Evolutionary conservation across 2,888 invertebrate genomes (phyloP).

Genomic region (Melanostoma mellinum): DNA sequence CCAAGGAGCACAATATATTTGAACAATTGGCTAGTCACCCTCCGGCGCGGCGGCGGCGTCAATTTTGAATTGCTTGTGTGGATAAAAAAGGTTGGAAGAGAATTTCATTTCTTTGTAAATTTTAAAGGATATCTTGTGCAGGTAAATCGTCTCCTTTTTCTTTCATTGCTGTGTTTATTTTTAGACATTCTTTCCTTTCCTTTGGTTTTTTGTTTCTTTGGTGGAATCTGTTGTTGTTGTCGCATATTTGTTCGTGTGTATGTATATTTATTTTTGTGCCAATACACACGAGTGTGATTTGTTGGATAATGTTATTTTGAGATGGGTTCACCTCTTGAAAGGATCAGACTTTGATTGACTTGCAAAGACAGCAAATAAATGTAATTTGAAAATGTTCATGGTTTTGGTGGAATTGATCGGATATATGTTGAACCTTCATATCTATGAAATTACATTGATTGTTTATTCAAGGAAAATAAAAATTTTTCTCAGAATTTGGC

Average conservation of each 20-base stretch:
- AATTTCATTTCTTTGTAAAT: slow-evolving; percentile 31
- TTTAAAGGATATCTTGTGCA: slow-evolving; percentile 32
- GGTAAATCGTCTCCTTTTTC: slow-evolving; percentile 39
- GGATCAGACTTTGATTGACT: slow-evolving; percentile 46
- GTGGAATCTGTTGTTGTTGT: slow-evolving; percentile 41
- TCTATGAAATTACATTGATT: neutral
- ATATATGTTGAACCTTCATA: slow-evolving; percentile 23
- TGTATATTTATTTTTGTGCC: neutral
- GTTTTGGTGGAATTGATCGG: slow-evolving; percentile 9
- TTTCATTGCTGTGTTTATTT: neutral
- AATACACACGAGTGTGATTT: slow-evolving; percentile 19
- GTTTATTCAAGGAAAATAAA: slow-evolving; percentile 7
- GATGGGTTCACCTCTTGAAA: slow-evolving; percentile 31
- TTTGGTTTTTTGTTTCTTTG: slow-evolving; percentile 31
- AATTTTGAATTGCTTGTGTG: slow-evolving; percentile 22
- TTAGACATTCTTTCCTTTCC: slow-evolving; percentile 11
- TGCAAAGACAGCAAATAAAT: slow-evolving; percentile 14
- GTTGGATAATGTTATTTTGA: slow-evolving; percentile 17
- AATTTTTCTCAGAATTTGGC: neutral
- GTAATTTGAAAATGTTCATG: slow-evolving; percentile 30
- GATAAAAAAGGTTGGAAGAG: slow-evolving; percentile 14
- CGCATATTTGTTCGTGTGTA: neutral
- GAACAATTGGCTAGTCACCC: slow-evolving; percentile 31
- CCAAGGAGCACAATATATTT: slow-evolving; percentile 12
- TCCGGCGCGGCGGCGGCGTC: neutral